Conservation (phyloP, 1,140 invertebrate genomes). For the Mactra quadrangularis region DNA sequence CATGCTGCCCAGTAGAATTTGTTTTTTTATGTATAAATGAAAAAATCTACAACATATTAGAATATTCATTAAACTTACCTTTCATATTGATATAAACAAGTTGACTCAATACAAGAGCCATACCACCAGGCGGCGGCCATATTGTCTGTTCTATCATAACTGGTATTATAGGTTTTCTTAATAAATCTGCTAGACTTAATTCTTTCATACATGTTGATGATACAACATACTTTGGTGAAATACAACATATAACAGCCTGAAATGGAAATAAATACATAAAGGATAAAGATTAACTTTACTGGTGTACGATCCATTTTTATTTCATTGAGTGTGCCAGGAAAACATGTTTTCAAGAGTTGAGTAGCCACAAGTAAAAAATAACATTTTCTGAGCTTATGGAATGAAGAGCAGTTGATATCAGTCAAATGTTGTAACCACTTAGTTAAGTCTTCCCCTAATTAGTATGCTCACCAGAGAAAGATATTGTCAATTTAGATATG, state of each 20-base stretch:
- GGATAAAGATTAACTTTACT: background rate
- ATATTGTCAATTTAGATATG: too few species aligned
- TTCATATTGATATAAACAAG: conserved; percentile 84
- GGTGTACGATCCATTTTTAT: background rate
- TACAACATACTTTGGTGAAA: conserved; percentile 83
- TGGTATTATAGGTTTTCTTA: conserved; percentile 84
- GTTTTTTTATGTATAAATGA: too few species aligned
- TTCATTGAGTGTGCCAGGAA: too few species aligned
- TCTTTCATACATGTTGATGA: conserved; percentile 84
- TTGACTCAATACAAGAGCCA: conserved; percentile 83
- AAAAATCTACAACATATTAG: too few species aligned
- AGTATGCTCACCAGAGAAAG: too few species aligned
- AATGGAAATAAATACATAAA: conserved; percentile 30
- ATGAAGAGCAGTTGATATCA: too few species aligned
- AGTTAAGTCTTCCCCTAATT: too few species aligned
- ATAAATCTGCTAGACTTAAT: conserved; percentile 83
- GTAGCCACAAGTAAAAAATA: too few species aligned
- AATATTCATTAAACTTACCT: conserved; percentile 75
- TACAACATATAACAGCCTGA: conserved; percentile 82
- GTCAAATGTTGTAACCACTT: too few species aligned
- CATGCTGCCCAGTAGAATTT: too few species aligned
- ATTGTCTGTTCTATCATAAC: conserved; percentile 82
- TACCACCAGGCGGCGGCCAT: conserved; percentile 85
- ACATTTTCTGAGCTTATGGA: too few species aligned
- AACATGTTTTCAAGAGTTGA: too few species aligned